A percentile compares a stretch with the other conserved stretches of the same genome.
Evolutionary conservation across 2,797 vertebrate genomes (phyloP).

Genomic region (Danio choprae): DNA sequence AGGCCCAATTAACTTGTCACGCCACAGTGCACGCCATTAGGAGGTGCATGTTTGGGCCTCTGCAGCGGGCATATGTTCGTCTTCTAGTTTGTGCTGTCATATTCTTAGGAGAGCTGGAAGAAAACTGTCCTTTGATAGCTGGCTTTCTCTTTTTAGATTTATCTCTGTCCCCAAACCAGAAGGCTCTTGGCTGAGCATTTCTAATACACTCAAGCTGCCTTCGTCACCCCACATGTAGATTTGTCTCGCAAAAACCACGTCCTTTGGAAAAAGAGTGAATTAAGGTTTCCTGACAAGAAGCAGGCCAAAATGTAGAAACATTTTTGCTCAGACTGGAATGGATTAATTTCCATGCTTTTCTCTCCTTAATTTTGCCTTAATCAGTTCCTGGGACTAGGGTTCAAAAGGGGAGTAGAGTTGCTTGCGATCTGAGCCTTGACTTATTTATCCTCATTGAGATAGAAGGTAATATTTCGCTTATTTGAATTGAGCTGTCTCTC

Average conservation of each 20-base stretch:
- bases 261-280: conserved; percentile 31
- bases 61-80: conserved; percentile 62
- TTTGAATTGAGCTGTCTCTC: conserved; percentile 58
- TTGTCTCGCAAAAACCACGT: conserved; percentile 37
- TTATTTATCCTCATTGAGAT: conserved; percentile 60
- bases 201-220: conserved; percentile 31
- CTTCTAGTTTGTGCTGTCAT: conserved; percentile 56
- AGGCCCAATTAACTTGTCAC: conserved; percentile 63
- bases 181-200: conserved; percentile 23
- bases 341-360: conserved; percentile 64
- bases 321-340: conserved; percentile 63
- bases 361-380: conserved; percentile 53
- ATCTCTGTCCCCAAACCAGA: conserved; percentile 31
- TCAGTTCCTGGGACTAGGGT: conserved; percentile 32
- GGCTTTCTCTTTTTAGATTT: conserved; percentile 20
- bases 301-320: conserved; percentile 51
- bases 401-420: not conserved
- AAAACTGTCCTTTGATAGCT: conserved; percentile 28
- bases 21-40: conserved; percentile 63
- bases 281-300: conserved; percentile 52
- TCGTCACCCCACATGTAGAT: conserved; percentile 40
- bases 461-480: conserved; percentile 42
- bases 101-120: conserved; percentile 47
- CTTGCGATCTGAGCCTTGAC: conserved; percentile 56
- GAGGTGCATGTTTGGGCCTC: conserved; percentile 53